A percentile compares a stretch with the other conserved stretches of the same genome.
phyloP scores from a whole-genome alignment of 2,888 invertebrate genomes.

The Oxycera nigricornis region DNA sequence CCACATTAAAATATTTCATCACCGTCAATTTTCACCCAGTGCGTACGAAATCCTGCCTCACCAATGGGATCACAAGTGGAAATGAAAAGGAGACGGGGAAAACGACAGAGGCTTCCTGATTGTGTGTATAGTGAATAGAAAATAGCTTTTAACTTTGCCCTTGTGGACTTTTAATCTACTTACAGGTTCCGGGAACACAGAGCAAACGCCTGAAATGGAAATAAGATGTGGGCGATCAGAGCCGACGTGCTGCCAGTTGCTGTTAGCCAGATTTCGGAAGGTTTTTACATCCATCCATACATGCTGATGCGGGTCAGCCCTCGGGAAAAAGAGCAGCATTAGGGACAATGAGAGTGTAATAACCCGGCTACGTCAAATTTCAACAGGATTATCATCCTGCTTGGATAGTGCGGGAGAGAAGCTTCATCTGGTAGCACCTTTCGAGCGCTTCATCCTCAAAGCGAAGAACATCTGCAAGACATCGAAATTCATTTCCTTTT shows the following conservation, averaged over 20 bases:
- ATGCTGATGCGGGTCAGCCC: too few species aligned
- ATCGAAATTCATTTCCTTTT: too few species aligned
- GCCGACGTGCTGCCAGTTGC: not conserved
- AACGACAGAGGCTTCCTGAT: constrained; percentile 23
- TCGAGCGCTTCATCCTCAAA: too few species aligned
- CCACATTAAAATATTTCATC: constrained; percentile 21
- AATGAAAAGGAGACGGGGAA: constrained; percentile 5
- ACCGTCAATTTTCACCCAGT: constrained; percentile 1
- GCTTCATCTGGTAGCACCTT: too few species aligned
- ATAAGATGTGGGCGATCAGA: not conserved
- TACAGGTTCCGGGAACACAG: not conserved
- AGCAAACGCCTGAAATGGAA: not conserved
- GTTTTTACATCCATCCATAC: too few species aligned
- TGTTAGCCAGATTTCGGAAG: too few species aligned
- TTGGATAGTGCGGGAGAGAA: too few species aligned
- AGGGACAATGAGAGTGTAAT: too few species aligned
- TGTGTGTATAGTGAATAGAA: constrained; percentile 28
- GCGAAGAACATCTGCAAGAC: too few species aligned
- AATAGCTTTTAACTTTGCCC: constrained; percentile 31
- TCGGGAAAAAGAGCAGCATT: too few species aligned
- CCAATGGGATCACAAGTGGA: not conserved
- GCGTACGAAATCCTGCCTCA: not conserved
- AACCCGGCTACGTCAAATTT: too few species aligned
- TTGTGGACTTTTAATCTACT: constrained; percentile 34
- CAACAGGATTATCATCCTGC: too few species aligned